A percentile compares a stretch with the other conserved stretches of the same genome.
phyloP scores from a whole-genome alignment of 2,888 invertebrate species.

The Orchesellides sinensis region DNA sequence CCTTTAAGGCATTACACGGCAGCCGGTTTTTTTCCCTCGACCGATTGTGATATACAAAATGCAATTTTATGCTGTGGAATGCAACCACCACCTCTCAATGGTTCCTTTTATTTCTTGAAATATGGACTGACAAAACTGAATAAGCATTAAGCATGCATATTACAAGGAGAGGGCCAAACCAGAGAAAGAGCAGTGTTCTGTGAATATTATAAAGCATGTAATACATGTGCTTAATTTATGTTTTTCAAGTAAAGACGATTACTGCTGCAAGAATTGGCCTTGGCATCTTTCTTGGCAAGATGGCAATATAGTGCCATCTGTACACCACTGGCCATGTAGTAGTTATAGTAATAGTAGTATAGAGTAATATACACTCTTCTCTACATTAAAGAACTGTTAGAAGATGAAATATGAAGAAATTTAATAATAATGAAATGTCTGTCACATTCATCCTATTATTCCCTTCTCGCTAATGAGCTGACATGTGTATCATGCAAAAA shows the following conservation, averaged over 20 bases:
- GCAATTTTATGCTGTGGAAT: constrained; percentile 41
- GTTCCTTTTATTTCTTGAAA: constrained; percentile 9
- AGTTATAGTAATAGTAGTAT: background rate
- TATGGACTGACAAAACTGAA: constrained; percentile 22
- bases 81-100: constrained; percentile 8
- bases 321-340: too few relatives aligned
- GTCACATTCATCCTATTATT: constrained; percentile 66
- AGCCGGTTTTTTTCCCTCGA: constrained; percentile 51
- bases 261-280: constrained; percentile 58
- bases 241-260: constrained; percentile 65
- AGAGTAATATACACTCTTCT: background rate
- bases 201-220: too few relatives aligned
- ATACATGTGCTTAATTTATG: constrained; percentile 54
- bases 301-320: background rate
- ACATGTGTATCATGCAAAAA: constrained; percentile 61
- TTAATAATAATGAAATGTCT: constrained; percentile 67
- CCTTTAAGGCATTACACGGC: constrained; percentile 32
- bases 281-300: constrained; percentile 60
- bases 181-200: background rate
- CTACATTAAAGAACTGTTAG: constrained; percentile 59
- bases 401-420: constrained; percentile 65
- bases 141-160: background rate
- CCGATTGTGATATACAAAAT: constrained; percentile 22
- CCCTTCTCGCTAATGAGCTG: constrained; percentile 66
- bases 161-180: background rate